These are phyloP conservation scores for Trachelus iudaicus DNA, from an alignment of 2,888 invertebrate species.

Conservation along the genomic window DNA sequence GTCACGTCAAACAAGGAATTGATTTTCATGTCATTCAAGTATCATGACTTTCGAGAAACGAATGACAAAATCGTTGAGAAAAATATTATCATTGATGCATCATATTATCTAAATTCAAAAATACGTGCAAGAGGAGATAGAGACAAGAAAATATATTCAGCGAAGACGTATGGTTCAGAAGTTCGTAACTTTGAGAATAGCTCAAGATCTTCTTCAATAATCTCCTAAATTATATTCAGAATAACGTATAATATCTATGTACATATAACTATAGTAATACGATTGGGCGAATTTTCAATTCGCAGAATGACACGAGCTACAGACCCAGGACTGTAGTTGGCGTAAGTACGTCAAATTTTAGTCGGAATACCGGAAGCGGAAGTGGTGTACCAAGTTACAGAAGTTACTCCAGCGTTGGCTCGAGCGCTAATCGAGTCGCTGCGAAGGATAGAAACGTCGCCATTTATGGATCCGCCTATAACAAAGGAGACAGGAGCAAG, in stretches of 20 bases:
- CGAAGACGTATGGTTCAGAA: too few relatives aligned
- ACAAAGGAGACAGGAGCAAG: constrained; percentile 52
- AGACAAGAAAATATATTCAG: too few relatives aligned
- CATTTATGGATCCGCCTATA: constrained; percentile 42
- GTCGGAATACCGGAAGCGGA: constrained; percentile 37
- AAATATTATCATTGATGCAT: too few relatives aligned
- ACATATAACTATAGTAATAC: too few relatives aligned
- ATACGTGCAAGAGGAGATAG: too few relatives aligned
- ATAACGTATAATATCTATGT: too few relatives aligned
- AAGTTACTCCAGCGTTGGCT: constrained; percentile 46
- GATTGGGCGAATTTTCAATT: constrained; percentile 7
- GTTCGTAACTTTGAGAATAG: background rate
- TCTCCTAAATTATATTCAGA: too few relatives aligned
- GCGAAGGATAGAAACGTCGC: constrained; percentile 49
- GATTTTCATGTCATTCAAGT: too few relatives aligned
- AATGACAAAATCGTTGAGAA: too few relatives aligned
- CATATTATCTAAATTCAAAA: too few relatives aligned
- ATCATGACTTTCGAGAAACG: too few relatives aligned
- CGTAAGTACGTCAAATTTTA: constrained; percentile 39
- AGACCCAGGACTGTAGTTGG: constrained; percentile 39
- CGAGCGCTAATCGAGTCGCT: constrained; percentile 41
- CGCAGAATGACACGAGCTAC: constrained; percentile 56
- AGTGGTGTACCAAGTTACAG: constrained; percentile 53
- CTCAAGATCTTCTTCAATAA: background rate
- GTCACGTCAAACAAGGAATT: too few relatives aligned